Base-by-base conservation (phyloP, 2,888 invertebrate species). In the Coenonympha glycerion region DNA sequence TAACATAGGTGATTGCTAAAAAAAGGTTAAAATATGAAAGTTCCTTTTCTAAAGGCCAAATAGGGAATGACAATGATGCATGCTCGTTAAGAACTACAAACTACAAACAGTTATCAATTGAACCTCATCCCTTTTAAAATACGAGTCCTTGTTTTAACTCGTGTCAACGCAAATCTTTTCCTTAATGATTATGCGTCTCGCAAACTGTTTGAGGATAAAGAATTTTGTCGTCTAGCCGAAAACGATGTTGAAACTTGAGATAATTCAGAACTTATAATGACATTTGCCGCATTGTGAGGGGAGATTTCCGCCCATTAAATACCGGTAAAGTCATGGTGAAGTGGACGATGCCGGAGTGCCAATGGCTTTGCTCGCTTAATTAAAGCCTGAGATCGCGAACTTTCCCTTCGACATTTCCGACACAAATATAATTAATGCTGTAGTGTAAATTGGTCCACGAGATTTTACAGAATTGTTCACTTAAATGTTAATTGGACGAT, bases 281-380 rank as follows among this genome's bases (percentile, higher is more conserved):
- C 56, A 52, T 55, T 53, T 50, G 26, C 52, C 54, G 51, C 53
- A 52, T 53, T 51, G 52, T 56, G 49, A 58, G 52, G 54, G 50
- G 56, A 50, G 39, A 54, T 52, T n/a, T 54, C 53, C 44, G 36
- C 13, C 53, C 49, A 55, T 52, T 57, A 55, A 57, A 55, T 47
- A 41, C 48, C 46, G 49, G 49, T 49, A 50, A 56, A 59, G 52
- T 47, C 50, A 51, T 47, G 46, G 52, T 44, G 48, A 55, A 59
- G 51, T 50, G 54, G 52, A 58, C 56, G n/a, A n/a, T n/a, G n/a
- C n/a, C n/a, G 56, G 57, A 57, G 55, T 53, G 59, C 54, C 56
- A 59, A 57, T 58, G 53, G 49, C 57, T 55, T 49, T 49, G 56
- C 59, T 47, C 54, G 58, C 59, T 59, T 62, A 64, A 65, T 66